These are phyloP conservation scores for Astreopora myriophthalma DNA, from an alignment of 64 coral and sea anemone genomes.

Conservation along the genomic window DNA sequence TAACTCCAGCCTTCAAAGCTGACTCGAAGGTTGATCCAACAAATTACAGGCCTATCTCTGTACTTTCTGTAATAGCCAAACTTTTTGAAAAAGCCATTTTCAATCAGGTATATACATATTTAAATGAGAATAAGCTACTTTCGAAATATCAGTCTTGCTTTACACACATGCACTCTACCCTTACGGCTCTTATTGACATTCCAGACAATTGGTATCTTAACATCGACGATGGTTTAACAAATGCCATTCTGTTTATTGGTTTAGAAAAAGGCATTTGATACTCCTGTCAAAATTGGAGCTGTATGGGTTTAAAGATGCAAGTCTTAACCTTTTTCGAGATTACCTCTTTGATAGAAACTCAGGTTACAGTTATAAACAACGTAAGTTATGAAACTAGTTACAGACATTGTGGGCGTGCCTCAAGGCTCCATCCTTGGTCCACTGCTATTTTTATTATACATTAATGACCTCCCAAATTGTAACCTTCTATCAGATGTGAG, in stretches of 20 bases:
- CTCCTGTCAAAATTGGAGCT: neutral
- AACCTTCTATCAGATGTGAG: neutral
- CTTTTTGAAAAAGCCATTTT: no score
- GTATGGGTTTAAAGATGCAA: no score
- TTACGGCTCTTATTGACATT: neutral
- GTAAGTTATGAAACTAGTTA: no score
- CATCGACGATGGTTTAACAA: neutral
- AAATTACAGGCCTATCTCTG: no score
- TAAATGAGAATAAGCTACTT: no score
- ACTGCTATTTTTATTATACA: neutral
- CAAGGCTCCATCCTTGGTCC: no score
- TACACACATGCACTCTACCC: neutral
- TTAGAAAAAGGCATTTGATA: neutral
- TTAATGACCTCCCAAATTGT: conserved; percentile 8
- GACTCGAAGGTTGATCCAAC: no score
- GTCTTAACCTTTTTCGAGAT: no score
- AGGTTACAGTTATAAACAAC: neutral
- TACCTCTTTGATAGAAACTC: neutral
- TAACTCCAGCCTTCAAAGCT: no score
- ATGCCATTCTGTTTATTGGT: neutral
- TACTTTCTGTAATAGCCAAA: no score
- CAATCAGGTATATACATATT: no score
- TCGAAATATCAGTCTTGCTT: neutral
- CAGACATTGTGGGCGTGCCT: no score
- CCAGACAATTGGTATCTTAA: neutral